Base-by-base conservation (phyloP, 2,113 vertebrate species). In the Sakesphorus luctuosus region DNA sequence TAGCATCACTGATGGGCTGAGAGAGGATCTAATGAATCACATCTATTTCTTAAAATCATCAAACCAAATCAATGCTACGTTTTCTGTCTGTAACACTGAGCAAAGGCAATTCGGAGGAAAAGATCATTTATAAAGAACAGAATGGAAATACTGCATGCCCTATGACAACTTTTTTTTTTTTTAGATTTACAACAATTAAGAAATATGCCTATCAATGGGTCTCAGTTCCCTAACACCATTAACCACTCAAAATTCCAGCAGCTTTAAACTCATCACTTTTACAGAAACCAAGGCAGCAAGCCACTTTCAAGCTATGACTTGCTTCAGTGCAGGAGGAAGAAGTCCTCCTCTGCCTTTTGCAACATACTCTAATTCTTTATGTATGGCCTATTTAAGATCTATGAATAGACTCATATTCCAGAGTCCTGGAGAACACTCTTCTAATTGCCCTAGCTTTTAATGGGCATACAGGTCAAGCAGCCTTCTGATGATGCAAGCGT, bases 361-460 rank as follows among this genome's bases (percentile, higher is more conserved):
- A 90, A 56, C 10, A 17, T 11, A 58, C 4, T 80, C 18, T 26
- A 35, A 25, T 50, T 84, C 63, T 47, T 86, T 56, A 78, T 89
- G 78, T 36, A 81, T 2, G 3, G 14, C 7, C 38, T 87, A 36
- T 88, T 81, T 81, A 52, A 89, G 46, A 75, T n/a, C 26, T 65
- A 44, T 35, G 50, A 77, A 52, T 52, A 78, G 63, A 85, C 94
- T 81, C 13, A 65, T 17, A 75, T 38, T 84, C 26, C 56, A 84
- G 29, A 87, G 35, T 61, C 79, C 44, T 84, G 33, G 52, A 87
- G 59, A 84, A 71, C 33, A 71, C 56, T 55, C 68, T 76, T 38
- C 43, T 94, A 92, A 92, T 63, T 94, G 43, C 61, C 38, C 86
- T 52, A 65, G 66, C 49, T 61, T 66, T 92, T 67, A 90, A 59